phyloP scores from a whole-genome alignment of 2,888 invertebrate species.

The Aproaerema taeniolella region DNA sequence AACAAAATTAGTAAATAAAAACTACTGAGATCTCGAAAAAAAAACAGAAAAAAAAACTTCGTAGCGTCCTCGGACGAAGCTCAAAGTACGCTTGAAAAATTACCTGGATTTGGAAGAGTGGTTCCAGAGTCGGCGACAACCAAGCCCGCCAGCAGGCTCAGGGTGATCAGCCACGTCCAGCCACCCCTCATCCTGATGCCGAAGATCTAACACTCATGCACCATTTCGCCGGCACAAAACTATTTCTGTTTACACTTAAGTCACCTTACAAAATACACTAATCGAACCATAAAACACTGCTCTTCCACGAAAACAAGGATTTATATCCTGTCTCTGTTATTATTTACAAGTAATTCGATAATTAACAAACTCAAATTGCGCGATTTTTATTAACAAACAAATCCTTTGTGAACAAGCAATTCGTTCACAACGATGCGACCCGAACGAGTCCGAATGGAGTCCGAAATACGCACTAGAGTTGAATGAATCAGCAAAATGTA shows the following conservation, averaged over 20 bases:
- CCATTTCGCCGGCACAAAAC: background rate
- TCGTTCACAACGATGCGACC: background rate
- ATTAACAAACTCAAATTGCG: background rate
- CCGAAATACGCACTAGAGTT: background rate
- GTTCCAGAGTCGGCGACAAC: background rate
- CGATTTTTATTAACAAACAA: too few relatives aligned
- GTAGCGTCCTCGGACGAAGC: too few relatives aligned
- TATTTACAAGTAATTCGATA: background rate
- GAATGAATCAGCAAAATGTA: too few relatives aligned
- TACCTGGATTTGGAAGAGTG: background rate
- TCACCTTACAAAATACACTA: too few relatives aligned
- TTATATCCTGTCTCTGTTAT: background rate
- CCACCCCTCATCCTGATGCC: background rate
- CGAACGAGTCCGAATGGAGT: too few relatives aligned
- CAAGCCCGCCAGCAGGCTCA: background rate
- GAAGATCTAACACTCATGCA: background rate
- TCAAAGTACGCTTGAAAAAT: too few relatives aligned
- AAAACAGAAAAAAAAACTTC: too few relatives aligned
- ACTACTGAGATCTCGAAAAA: too few relatives aligned
- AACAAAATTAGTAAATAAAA: too few relatives aligned
- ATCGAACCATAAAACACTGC: too few relatives aligned
- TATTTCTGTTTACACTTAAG: constrained; percentile 1
- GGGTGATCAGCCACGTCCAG: background rate
- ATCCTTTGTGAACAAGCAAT: background rate
- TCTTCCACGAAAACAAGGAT: too few relatives aligned